Percentiles rank a stretch among this genome's conserved stretches.
These are phyloP conservation scores for Pachyuromys duprasi DNA, from an alignment of 2,797 vertebrate species.

Conservation along the genomic window DNA sequence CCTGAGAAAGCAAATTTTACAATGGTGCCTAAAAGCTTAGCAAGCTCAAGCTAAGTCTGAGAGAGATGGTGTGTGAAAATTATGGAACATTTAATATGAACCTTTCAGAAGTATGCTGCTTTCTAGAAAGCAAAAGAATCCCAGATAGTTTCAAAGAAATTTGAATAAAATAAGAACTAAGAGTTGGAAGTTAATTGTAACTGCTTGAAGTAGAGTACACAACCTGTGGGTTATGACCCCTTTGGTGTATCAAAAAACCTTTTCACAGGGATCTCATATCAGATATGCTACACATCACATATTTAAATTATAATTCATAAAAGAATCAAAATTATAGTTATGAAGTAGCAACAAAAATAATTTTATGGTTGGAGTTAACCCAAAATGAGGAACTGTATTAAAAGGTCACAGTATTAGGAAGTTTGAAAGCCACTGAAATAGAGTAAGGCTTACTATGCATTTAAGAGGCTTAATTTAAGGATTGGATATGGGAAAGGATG, in stretches of 20 bases:
- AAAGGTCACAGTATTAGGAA: no score
- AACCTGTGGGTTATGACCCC: background rate
- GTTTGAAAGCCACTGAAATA: background rate
- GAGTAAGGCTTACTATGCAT: background rate
- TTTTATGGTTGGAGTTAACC: no score
- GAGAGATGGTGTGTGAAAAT: background rate
- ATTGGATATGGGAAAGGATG: background rate
- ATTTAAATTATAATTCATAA: background rate
- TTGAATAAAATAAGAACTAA: background rate
- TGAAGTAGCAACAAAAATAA: background rate
- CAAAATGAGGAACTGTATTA: background rate
- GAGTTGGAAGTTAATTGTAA: constrained; percentile 8
- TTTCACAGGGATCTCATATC: background rate
- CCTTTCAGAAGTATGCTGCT: background rate
- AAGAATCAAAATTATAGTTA: background rate
- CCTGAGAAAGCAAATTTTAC: background rate
- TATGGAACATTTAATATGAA: background rate
- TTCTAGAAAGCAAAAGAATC: background rate
- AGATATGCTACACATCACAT: background rate
- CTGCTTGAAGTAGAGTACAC: background rate
- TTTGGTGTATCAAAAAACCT: background rate
- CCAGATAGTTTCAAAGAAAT: background rate
- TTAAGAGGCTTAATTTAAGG: background rate
- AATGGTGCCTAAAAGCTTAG: background rate
- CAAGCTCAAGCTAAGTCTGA: background rate